Percentiles rank a stretch among this genome's conserved stretches.
Evolutionary conservation across 1,140 invertebrate genomes (phyloP).

Genomic region (Bathynomus jamesi): DNA sequence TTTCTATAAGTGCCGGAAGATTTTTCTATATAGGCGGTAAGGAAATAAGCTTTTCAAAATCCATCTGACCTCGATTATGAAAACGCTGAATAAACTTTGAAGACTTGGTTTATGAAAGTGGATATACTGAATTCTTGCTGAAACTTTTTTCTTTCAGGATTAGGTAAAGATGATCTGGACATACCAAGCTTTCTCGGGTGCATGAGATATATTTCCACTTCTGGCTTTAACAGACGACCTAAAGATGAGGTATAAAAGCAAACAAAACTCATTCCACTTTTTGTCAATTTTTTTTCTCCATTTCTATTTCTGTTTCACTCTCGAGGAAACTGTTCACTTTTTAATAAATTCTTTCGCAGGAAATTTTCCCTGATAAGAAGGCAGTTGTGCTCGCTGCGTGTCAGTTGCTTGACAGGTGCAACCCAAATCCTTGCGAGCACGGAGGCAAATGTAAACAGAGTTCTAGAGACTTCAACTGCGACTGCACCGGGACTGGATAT

Average conservation of each 20-base stretch:
- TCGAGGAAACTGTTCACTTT: too few species aligned
- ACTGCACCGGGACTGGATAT: conserved; percentile 84
- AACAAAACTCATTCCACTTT: too few species aligned
- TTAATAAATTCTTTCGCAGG: conserved; percentile 42
- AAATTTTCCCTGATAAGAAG: conserved; percentile 70
- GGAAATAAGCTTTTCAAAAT: conserved; percentile 36
- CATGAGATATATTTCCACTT: conserved; percentile 78
- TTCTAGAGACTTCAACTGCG: conserved; percentile 81
- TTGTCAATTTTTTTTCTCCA: too few species aligned
- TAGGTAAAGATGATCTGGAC: background rate
- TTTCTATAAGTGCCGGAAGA: conserved; percentile 67
- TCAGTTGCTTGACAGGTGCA: conserved; percentile 58
- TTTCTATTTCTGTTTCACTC: too few species aligned
- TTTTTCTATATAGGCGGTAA: conserved; percentile 49
- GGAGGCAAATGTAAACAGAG: conserved; percentile 82
- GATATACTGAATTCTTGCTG: background rate
- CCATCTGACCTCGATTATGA: too few species aligned
- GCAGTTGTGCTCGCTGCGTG: conserved; percentile 50
- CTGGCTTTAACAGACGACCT: conserved; percentile 75
- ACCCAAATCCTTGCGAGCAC: conserved; percentile 97
- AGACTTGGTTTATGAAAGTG: too few species aligned
- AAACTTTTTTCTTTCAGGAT: background rate
- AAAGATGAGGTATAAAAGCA: conserved; percentile 61
- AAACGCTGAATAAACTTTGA: too few species aligned
- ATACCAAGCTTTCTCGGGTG: conserved; percentile 46